Conservation (phyloP, 2,888 invertebrate genomes). For the Mythimna loreyi region DNA sequence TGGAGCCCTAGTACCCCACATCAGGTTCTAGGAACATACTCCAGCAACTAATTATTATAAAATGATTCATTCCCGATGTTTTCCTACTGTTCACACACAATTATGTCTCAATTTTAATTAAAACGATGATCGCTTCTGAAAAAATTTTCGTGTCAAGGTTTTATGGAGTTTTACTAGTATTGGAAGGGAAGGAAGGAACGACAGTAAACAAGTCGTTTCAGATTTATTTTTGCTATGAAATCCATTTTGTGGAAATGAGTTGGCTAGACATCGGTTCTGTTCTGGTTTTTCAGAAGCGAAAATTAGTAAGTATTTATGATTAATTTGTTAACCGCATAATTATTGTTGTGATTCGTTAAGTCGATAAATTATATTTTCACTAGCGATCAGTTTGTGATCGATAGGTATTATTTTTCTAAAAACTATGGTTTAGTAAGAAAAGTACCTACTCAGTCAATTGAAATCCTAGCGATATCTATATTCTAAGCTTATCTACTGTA, state of each 20-base stretch:
- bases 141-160: slow-evolving; percentile 46
- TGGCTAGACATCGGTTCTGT: neutral
- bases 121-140: slow-evolving; percentile 36
- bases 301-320: neutral
- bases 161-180: slow-evolving; percentile 11
- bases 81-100: slow-evolving; percentile 44
- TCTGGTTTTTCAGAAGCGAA: neutral
- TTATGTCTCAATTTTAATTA: slow-evolving; percentile 12
- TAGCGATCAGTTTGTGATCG: neutral
- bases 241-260: neutral
- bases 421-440: no score
- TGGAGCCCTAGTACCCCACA: slow-evolving; percentile 59
- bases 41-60: slow-evolving; percentile 18
- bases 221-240: neutral
- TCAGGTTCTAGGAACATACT: slow-evolving; percentile 61
- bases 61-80: slow-evolving; percentile 40
- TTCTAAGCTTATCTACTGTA: neutral
- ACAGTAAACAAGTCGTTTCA: neutral
- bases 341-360: neutral
- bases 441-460: neutral
- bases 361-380: neutral
- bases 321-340: neutral
- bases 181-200: neutral
- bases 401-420: neutral
- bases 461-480: neutral